A percentile compares a stretch with the other conserved stretches of the same genome.
These are phyloP conservation scores for Cephonodes hylas DNA, from an alignment of 2,888 invertebrate species.

Conservation along the genomic window DNA sequence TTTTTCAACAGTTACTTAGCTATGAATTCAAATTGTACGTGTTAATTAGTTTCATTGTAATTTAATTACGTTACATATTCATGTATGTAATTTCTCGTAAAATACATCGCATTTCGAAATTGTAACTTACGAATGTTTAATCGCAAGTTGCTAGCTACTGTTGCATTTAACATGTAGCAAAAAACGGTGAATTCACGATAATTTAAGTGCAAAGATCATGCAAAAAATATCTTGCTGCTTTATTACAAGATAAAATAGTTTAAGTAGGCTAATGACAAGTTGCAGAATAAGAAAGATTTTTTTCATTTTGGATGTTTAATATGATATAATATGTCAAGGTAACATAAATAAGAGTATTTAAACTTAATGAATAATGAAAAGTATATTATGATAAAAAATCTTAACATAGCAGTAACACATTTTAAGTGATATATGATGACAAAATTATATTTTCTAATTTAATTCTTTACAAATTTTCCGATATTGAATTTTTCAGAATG, in stretches of 20 bases:
- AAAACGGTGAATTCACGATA: background rate
- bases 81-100: background rate
- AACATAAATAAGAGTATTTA: background rate
- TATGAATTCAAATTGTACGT: background rate
- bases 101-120: background rate
- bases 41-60: background rate
- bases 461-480: too few relatives aligned
- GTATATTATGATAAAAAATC: too few relatives aligned
- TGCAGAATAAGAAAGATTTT: background rate
- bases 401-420: too few relatives aligned
- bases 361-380: background rate
- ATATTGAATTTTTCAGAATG: too few relatives aligned
- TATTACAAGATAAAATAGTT: background rate
- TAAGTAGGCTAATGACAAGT: background rate
- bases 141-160: background rate
- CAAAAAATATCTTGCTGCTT: background rate
- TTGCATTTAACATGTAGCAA: background rate
- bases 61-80: background rate
- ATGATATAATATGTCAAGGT: background rate
- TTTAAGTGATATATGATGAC: too few relatives aligned
- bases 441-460: too few relatives aligned
- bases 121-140: background rate
- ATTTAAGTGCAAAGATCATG: background rate
- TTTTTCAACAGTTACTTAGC: background rate
- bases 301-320: background rate